Conservation (phyloP, 2,797 vertebrate species). For the Chromobotia macracanthus region DNA sequence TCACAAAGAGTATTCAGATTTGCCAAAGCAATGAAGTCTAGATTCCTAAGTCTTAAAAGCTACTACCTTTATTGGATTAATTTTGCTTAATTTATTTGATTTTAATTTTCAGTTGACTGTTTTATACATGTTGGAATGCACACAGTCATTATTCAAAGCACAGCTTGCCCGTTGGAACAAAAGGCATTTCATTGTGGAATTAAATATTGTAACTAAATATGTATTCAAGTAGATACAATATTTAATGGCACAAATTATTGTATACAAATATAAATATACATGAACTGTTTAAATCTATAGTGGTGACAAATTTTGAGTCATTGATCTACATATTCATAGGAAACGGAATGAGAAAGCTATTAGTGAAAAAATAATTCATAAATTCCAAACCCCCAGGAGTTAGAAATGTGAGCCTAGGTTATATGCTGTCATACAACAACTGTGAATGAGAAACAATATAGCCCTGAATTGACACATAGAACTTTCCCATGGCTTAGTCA, state of each 20-base stretch:
- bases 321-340: no score
- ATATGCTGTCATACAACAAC: slow-evolving; percentile 43
- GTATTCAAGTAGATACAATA: not conserved
- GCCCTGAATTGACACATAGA: slow-evolving; percentile 5
- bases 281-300: no score
- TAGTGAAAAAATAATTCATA: no score
- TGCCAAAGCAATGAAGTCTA: not conserved
- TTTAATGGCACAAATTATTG: not conserved
- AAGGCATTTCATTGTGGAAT: slow-evolving; percentile 26
- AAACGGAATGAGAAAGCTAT: no score
- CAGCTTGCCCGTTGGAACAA: slow-evolving; percentile 17
- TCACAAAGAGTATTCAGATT: not conserved
- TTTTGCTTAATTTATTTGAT: not conserved
- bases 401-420: slow-evolving; percentile 55
- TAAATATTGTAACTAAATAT: no score
- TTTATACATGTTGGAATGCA: slow-evolving; percentile 24
- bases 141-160: slow-evolving; percentile 48
- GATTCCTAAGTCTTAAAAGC: not conserved
- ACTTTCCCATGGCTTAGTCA: slow-evolving; percentile 39
- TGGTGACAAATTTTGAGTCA: no score
- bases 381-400: no score
- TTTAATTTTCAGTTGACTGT: not conserved
- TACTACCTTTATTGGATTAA: no score
- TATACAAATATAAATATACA: no score
- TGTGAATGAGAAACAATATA: slow-evolving; percentile 30